These are phyloP conservation scores for Campylomormyrus numenius DNA, from an alignment of 2,113 vertebrate genomes.

Conservation along the genomic window DNA sequence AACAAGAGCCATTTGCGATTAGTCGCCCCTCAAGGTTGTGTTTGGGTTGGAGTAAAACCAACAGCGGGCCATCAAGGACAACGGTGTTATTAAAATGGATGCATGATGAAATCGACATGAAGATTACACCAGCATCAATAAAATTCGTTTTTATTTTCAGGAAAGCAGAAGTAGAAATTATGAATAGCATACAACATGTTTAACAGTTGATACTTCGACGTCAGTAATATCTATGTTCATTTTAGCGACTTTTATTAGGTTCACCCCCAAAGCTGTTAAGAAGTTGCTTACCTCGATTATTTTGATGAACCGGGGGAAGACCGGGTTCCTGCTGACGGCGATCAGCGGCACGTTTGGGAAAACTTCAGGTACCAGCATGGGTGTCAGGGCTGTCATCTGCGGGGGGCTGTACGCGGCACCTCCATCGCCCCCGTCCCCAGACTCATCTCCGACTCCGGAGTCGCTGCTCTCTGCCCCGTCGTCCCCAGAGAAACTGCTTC, in stretches of 20 bases:
- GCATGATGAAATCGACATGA: not conserved
- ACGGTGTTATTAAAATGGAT: not conserved
- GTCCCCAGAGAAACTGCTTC: slow-evolving; percentile 54
- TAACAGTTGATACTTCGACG: not conserved
- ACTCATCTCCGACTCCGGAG: slow-evolving; percentile 59
- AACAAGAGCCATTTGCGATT: not conserved
- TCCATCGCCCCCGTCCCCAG: slow-evolving; percentile 57
- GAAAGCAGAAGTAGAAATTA: not conserved
- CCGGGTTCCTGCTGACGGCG: slow-evolving; percentile 85
- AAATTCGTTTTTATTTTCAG: not conserved
- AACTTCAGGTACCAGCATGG: slow-evolving; percentile 83
- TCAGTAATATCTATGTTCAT: not conserved
- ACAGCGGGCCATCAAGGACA: not conserved
- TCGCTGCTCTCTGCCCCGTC: slow-evolving; percentile 54
- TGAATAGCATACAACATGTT: not conserved
- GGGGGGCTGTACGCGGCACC: slow-evolving; percentile 49
- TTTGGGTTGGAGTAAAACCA: not conserved
- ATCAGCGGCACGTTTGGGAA: slow-evolving; percentile 89
- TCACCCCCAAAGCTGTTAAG: not conserved
- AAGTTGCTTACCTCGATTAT: slow-evolving; percentile 82
- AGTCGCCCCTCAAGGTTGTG: not conserved
- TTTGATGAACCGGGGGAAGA: slow-evolving; percentile 95
- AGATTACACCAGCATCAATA: not conserved
- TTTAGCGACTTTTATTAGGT: not conserved
- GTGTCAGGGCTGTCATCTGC: slow-evolving; percentile 82